Base-by-base conservation (phyloP, 2,113 vertebrate species). In the Siniperca knerii region DNA sequence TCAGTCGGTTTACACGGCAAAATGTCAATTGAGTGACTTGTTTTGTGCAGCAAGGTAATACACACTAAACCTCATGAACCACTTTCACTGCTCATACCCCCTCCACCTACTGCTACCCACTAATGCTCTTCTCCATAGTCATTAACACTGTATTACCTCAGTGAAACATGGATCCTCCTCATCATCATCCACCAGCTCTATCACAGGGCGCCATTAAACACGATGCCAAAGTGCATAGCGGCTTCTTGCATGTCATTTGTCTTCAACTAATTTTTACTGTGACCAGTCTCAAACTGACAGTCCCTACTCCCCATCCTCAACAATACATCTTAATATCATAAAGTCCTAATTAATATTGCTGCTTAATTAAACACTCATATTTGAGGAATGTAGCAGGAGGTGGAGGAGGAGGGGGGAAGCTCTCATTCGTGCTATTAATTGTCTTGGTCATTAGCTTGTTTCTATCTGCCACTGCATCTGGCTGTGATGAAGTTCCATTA, bases 321-420 rank as follows among this genome's bases (percentile, higher is more conserved):
- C 81, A 88, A 25, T 81, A 88, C 73, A 76, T 89, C 81, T 80
- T 90, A 89, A 94, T 93, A 91, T 93, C 89, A 94, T 90, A 70
- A 89, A 90, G 89, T 82, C 85, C 85, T 93, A 95, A 95, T 94
- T 95, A 94, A 95, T 94, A 93, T 87, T 85, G 85, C 92, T 88
- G 85, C 92, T 93, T 95, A 95, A 95, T 96, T 95, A 95, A 96
- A 95, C 90, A 93, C 84, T 93, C 92, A 92, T 95, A 94, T 95
- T 95, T 94, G 93, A 95, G 81, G 84, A 92, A 84, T 85, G 83
- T 79, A 85, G 50, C 71, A 84, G 83, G 58, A 82, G 55, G 79
- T n/a, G 77, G 79, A 79, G 55, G 79, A 21, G 77, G 79, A 79
- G 76, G 74, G 82, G 71, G 86, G 82, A 66, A 66, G 77, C 78